Evolutionary conservation across 2,888 invertebrate species (phyloP), one percentile per base, ranked within the genome.

Genomic region (Campopleginae sp.): DNA sequence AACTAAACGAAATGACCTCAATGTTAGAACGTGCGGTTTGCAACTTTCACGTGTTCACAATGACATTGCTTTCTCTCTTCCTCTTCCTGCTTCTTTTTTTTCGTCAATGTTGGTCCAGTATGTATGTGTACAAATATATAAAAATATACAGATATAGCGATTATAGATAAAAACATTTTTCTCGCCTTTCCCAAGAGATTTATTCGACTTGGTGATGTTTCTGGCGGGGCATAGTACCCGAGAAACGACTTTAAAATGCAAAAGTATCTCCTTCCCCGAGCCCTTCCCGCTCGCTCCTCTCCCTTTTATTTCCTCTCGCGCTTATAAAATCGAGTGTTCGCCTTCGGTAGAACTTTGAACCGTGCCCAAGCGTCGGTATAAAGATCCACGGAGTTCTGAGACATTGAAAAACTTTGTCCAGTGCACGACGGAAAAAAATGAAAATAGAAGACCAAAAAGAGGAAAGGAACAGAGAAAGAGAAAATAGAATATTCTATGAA

Each of bases 401-500:
- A 86, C 87, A 88, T 88, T 89, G 86, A 88, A 88, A 87, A 86
- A 87, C 84, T 86, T 84, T 85, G 78, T 82, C 71, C 82, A 48
- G 48, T 38, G 78, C 27, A 58, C 44, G 68, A 19, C 42, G 54
- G 54, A 54, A 51, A 44, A 66, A 48, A 54, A 42, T 58, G 6
- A 61, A 46, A 31, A 31, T 58, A 27, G 27, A 58, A 58, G 23
- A 27, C 12, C 27, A 27, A 58, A 58, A 58, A 58, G 54, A 4
- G 27, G 54, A 27, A 12, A 12, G 23, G 23, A 10, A 23, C 10
- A 54, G 51, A 51, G 38, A 42, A 33, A 51, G 27, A 31, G 80
- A 74, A 58, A 51, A 71, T 75, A 68, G 71, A 83, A 78, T 82
- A 87, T 80, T 87, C 89, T 84, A 91, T 92, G 90, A 91, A 92